Evolutionary conservation across 2,113 vertebrate species (phyloP).

Genomic region (Cavia aperea): DNA sequence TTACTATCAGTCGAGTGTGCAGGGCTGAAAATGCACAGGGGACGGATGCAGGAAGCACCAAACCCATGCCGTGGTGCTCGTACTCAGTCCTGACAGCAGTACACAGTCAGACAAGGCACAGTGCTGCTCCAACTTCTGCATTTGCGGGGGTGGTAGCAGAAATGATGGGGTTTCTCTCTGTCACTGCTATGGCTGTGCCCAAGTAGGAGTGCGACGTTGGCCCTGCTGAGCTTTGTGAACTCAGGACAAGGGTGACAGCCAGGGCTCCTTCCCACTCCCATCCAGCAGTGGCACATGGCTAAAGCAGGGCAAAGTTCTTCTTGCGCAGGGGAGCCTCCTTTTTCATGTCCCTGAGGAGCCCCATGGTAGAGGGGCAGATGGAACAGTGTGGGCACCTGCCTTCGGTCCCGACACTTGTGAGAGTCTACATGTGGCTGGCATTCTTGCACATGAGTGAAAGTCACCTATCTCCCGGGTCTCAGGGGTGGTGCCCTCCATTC

Average conservation of each 20-base stretch:
- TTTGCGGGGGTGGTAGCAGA: neutral
- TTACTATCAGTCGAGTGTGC: neutral
- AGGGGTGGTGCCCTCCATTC: neutral
- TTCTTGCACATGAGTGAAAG: no score
- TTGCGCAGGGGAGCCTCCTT: neutral
- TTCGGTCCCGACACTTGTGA: neutral
- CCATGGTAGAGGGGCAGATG: neutral
- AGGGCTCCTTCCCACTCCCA: no score
- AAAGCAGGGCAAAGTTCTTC: neutral
- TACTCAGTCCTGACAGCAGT: neutral
- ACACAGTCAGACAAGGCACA: neutral
- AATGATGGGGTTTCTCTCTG: neutral
- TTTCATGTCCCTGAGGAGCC: neutral
- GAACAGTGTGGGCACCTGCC: neutral
- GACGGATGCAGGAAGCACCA: neutral
- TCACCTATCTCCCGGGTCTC: neutral
- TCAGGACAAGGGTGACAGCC: neutral
- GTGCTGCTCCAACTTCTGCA: neutral
- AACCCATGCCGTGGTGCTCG: accelerated
- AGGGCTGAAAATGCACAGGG: neutral
- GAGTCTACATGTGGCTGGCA: neutral
- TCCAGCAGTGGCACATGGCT: neutral
- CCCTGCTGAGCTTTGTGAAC: neutral
- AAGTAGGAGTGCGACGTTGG: neutral
- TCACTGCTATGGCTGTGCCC: neutral